phyloP scores from a whole-genome alignment of 35 echinoderm and acorn worm species.

The Strongylocentrotus purpuratus region DNA sequence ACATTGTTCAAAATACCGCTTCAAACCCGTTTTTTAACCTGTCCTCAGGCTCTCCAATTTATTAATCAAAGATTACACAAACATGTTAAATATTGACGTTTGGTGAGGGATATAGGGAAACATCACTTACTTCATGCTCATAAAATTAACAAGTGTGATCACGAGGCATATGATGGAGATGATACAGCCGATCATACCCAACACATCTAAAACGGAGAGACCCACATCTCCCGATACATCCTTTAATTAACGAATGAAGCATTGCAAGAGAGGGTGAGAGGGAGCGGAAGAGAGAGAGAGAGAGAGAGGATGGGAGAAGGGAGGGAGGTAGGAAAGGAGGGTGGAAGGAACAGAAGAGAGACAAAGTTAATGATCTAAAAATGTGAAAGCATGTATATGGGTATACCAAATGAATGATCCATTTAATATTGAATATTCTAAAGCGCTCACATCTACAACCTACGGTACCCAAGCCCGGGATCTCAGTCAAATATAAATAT shows the following conservation, averaged over 20 bases:
- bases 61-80: background rate
- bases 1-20: background rate
- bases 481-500: no score
- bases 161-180: conserved; percentile 48
- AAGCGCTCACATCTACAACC: no score
- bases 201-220: conserved; percentile 24
- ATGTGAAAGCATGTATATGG: no score
- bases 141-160: conserved; percentile 45
- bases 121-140: conserved; percentile 47
- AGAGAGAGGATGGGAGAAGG: background rate
- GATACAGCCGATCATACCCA: conserved; percentile 52
- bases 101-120: background rate
- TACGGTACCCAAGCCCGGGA: no score
- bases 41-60: background rate
- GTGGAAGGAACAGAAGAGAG: background rate
- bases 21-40: background rate
- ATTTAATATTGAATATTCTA: no score
- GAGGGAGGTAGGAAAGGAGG: background rate
- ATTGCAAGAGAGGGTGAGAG: background rate
- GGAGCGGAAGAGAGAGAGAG: background rate
- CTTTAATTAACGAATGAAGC: background rate
- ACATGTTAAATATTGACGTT: no score
- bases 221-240: conserved; percentile 49
- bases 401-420: no score
- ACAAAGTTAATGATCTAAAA: no score